These are phyloP conservation scores for Halictus ligatus DNA, from an alignment of 2,888 invertebrate genomes.

Conservation along the genomic window DNA sequence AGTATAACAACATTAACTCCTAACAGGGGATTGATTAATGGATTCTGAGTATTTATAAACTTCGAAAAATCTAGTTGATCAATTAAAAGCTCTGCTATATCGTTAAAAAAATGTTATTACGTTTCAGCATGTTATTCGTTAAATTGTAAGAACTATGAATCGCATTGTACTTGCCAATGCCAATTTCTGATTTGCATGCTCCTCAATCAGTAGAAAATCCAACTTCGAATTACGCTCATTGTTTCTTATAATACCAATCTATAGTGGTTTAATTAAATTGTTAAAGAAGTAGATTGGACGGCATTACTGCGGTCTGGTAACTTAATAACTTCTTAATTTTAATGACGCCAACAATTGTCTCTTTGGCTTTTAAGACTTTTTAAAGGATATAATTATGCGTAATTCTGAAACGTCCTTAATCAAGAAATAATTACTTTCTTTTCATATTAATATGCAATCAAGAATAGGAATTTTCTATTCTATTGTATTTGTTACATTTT, in stretches of 20 bases:
- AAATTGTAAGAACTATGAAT: neutral
- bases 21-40: neutral
- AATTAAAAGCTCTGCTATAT: neutral
- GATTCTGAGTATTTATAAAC: neutral
- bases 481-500: neutral
- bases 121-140: neutral
- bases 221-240: slow-evolving; percentile 13
- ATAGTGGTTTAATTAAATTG: neutral
- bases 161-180: neutral
- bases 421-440: neutral
- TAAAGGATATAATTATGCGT: neutral
- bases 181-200: neutral
- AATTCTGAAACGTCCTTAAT: neutral
- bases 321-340: slow-evolving; percentile 16
- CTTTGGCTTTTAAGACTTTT: neutral
- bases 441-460: neutral
- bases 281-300: neutral
- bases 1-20: neutral
- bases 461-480: neutral
- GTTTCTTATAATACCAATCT: slow-evolving; percentile 13
- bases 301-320: neutral
- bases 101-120: neutral
- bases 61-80: neutral
- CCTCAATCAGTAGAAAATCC: neutral
- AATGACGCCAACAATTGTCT: neutral